Base-by-base conservation (phyloP, 1,140 invertebrate species). In the Mizuhopecten yessoensis region DNA sequence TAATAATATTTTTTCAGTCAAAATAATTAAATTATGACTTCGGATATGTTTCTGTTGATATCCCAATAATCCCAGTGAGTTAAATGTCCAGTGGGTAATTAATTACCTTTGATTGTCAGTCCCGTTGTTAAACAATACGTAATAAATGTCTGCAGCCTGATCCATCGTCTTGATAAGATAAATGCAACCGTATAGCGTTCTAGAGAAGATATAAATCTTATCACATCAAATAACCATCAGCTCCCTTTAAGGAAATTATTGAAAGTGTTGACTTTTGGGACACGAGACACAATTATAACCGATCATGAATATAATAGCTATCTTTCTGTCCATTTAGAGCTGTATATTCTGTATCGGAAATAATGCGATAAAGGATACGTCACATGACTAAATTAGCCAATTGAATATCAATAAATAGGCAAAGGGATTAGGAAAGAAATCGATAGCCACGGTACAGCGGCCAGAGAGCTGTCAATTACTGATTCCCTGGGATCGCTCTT, bases 371-470 rank as follows among this genome's bases (percentile, higher is more conserved):
- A 75, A n/a, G n/a, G 57, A 75, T 75, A 75, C 23, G 57, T 75
- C 57, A 75, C 57, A 75, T 75, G 57, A 75, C 57, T 75, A 75
- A 75, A 75, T 75, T 75, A 75, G 57, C 57, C 57, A 75, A 75
- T 75, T 75, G 57, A 75, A 75, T 75, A 75, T 75, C 57, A 75
- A 75, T 75, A 75, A 75, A 75, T 75, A 29, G 57, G 57, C 57
- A 75, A 75, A 75, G 57, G 57, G 57, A 75, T 75, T 75, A 75
- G 57, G 3, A n/a, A 29, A 75, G 57, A 75, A 75, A 75, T 75
- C 57, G 57, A 75, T 75, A 75, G 57, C 1, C 20, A 75, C 57
- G n/a, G 57, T 75, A 3, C 15, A 75, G 57, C 57, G 57, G 23
- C 57, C 11, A 75, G 57, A 75, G 7, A 75, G 57, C 57, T 75